Base-by-base conservation (phyloP, 2,797 vertebrate species). In the Chrysocyon brachyurus region DNA sequence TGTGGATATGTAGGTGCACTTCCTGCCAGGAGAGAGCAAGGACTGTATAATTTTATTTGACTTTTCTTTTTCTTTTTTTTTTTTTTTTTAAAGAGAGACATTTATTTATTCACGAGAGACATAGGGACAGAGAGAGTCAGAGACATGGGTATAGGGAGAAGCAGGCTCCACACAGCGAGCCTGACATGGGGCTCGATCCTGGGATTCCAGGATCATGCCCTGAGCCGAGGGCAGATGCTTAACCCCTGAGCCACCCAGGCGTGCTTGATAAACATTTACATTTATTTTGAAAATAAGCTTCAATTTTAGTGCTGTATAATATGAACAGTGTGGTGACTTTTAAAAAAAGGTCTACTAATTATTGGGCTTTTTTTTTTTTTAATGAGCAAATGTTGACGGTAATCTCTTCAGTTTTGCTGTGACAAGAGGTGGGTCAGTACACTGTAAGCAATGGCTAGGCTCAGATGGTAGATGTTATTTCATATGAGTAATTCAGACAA, bases 201-300 rank as follows among this genome's bases (percentile, higher is more conserved):
- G 17, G 28, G 64, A 66, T 31, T 31, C 31, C n/a, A 16, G 15
- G 15, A n/a, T 66, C 64, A 66, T 19, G 64, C n/a, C 64, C 64
- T n/a, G 7, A 68, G 64, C 64, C 3, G 8, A 68, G 6, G 64
- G 16, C 64, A 68, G 64, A 19, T 1, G 15, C 31, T 68, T 68
- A 68, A 68, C 64, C 3, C n/a, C 16, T 19, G 64, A 68, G 31
- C 64, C n/a, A 68, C 64, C 16, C 64, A 68, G 3, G n/a, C 1
- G 16, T 2, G 17, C 31, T 59, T 49, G 36, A 21, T 40, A 72
- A 83, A 28, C 72, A 79, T 57, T 68, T 75, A 68, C 36, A 26
- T 72, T 85, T 79, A 77, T 93, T 91, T 87, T 77, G 81, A 93
- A 97, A 89, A 83, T 46, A 52, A 16, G 10, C 63, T 66, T 91